Evolutionary conservation across 2,113 vertebrate species (phyloP).

Genomic region (Proterorhinus semilunaris): DNA sequence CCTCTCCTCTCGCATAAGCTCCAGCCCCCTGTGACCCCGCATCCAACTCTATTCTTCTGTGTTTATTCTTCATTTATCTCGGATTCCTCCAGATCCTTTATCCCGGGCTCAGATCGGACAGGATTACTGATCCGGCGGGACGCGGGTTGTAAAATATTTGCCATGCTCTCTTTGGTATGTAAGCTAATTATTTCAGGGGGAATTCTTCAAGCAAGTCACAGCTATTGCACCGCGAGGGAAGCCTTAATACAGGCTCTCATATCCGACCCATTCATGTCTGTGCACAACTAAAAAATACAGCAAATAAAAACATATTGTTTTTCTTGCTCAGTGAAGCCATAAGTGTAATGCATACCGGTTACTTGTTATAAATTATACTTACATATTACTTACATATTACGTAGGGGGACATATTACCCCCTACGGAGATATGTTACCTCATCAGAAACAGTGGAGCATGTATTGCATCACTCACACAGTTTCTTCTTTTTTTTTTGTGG

Average conservation of each 20-base stretch:
- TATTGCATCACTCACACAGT: no score
- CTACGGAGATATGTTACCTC: no score
- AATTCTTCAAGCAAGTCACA: constrained; percentile 18
- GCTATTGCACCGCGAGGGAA: background rate
- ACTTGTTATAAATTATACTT: no score
- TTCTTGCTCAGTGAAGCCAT: no score
- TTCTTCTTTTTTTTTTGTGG: no score
- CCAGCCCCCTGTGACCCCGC: background rate
- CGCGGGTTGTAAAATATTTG: constrained; percentile 48
- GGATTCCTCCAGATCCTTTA: constrained; percentile 26
- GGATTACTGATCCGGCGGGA: constrained; percentile 54
- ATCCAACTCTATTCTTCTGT: background rate
- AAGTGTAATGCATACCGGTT: no score
- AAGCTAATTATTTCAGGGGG: constrained; percentile 46
- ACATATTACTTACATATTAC: no score
- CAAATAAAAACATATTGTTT: background rate
- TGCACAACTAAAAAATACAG: background rate
- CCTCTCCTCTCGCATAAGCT: background rate
- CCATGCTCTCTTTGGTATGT: constrained; percentile 26
- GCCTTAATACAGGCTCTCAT: background rate
- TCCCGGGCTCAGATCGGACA: constrained; percentile 45
- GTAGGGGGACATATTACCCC: no score
- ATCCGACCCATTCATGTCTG: background rate
- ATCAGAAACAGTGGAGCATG: no score
- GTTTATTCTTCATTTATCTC: constrained; percentile 43